Evolutionary conservation across 2,797 vertebrate genomes (phyloP).

Genomic region (Cyprinodon diabolis): DNA sequence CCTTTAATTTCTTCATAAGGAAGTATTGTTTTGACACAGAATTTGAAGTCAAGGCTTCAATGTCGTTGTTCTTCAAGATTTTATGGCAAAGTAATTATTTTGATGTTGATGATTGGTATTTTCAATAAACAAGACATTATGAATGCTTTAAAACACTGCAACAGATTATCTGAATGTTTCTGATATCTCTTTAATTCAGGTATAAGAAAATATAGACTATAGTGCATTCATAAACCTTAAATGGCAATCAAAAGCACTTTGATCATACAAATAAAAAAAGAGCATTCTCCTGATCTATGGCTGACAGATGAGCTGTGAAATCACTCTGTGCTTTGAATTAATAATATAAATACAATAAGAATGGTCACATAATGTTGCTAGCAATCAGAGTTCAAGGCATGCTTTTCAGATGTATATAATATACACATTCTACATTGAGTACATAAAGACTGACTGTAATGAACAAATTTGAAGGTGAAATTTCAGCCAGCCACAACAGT

Average conservation of each 20-base stretch:
- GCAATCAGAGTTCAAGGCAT: conserved; percentile 5
- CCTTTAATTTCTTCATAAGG: conserved; percentile 6
- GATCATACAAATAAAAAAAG: not conserved
- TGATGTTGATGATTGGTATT: not conserved
- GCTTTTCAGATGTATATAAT: not conserved
- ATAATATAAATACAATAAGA: conserved; percentile 3
- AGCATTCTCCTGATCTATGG: not conserved
- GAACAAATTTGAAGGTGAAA: no score
- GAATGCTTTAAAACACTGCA: no score
- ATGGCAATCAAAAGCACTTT: conserved; percentile 3
- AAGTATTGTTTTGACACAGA: conserved; percentile 1
- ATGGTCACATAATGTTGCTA: conserved; percentile 8
- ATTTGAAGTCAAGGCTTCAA: conserved; percentile 2
- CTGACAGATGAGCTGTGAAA: conserved; percentile 16
- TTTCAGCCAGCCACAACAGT: no score
- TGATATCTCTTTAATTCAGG: not conserved
- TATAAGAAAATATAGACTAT: no score
- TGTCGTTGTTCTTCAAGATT: not conserved
- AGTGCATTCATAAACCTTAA: not conserved
- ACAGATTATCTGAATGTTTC: not conserved
- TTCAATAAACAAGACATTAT: not conserved
- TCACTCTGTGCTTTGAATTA: not conserved
- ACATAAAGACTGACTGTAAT: no score
- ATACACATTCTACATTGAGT: not conserved
- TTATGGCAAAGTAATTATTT: not conserved